Percentiles rank a stretch among this genome's conserved stretches.
These are phyloP conservation scores for Leptestheria dahalacensis DNA, from an alignment of 1,140 invertebrate genomes.

Conservation along the genomic window DNA sequence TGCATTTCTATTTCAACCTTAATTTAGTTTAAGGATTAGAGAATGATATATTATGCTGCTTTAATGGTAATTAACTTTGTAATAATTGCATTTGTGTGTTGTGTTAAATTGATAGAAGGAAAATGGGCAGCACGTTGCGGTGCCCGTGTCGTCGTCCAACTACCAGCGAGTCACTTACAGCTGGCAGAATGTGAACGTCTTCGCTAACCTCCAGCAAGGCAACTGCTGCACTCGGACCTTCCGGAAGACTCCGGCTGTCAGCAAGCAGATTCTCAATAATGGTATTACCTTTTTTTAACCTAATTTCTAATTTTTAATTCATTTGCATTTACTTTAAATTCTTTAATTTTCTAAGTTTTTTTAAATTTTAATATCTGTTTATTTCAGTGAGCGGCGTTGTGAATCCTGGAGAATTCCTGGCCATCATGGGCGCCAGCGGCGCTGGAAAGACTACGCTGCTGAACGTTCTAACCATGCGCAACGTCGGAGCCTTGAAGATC, in stretches of 20 bases:
- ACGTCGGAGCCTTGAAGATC: conserved; percentile 42
- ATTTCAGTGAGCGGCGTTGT: conserved; percentile 62
- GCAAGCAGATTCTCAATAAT: not conserved
- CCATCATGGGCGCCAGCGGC: conserved; percentile 86
- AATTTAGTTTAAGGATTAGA: too few relatives aligned
- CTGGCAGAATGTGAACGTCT: not conserved
- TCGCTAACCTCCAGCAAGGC: not conserved
- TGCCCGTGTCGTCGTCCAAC: not conserved
- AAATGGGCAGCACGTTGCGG: not conserved
- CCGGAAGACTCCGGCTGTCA: not conserved
- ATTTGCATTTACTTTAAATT: too few relatives aligned
- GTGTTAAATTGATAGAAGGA: not conserved
- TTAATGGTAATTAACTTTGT: not conserved
- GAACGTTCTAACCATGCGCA: conserved; percentile 72
- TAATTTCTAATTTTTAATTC: not conserved
- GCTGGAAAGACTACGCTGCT: conserved; percentile 91
- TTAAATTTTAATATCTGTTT: not conserved
- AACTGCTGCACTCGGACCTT: not conserved
- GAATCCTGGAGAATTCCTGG: conserved; percentile 72
- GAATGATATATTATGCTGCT: too few relatives aligned
- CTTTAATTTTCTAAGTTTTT: too few relatives aligned
- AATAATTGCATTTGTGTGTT: not conserved
- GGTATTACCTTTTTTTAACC: not conserved
- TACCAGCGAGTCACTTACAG: not conserved
- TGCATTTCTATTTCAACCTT: too few relatives aligned